Conservation (phyloP, 1,140 invertebrate species). For the Lepidurus arcticus region DNA sequence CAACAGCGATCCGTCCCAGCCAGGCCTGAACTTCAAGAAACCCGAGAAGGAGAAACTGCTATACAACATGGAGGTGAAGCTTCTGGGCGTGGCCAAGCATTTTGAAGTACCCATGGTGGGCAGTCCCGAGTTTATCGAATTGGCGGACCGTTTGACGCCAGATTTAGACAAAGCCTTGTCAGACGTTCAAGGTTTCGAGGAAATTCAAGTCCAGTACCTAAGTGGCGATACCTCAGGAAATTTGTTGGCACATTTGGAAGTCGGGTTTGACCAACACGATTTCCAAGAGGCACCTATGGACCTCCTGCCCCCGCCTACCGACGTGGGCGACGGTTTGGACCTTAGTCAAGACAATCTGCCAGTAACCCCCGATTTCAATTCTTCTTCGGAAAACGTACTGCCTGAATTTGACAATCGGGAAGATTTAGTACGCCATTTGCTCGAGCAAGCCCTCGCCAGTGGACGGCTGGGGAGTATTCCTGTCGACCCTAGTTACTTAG, state of each 20-base stretch:
- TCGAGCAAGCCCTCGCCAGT: constrained; percentile 60
- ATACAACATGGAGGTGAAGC: constrained; percentile 66
- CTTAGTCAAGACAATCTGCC: constrained; percentile 49
- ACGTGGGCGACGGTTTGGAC: background rate
- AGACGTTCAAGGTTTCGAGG: constrained; percentile 65
- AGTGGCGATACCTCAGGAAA: constrained; percentile 57
- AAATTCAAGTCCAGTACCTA: constrained; percentile 61
- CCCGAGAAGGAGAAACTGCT: constrained; percentile 55
- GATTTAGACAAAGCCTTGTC: constrained; percentile 58
- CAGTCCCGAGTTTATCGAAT: constrained; percentile 62
- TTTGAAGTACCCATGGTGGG: constrained; percentile 63
- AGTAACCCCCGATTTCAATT: constrained; percentile 58
- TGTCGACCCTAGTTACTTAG: constrained; percentile 55
- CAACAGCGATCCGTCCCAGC: background rate
- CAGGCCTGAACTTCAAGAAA: constrained; percentile 4
- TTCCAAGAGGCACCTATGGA: background rate
- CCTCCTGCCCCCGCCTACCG: background rate
- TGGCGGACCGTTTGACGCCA: constrained; percentile 61
- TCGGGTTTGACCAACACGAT: background rate
- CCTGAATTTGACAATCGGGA: constrained; percentile 51
- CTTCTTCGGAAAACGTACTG: constrained; percentile 59
- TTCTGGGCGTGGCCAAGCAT: constrained; percentile 67
- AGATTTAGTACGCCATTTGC: constrained; percentile 50
- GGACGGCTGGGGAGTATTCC: constrained; percentile 68
- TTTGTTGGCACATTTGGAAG: background rate